phyloP scores from a whole-genome alignment of 2,797 vertebrate species.

The Syngnathus rostellatus region DNA sequence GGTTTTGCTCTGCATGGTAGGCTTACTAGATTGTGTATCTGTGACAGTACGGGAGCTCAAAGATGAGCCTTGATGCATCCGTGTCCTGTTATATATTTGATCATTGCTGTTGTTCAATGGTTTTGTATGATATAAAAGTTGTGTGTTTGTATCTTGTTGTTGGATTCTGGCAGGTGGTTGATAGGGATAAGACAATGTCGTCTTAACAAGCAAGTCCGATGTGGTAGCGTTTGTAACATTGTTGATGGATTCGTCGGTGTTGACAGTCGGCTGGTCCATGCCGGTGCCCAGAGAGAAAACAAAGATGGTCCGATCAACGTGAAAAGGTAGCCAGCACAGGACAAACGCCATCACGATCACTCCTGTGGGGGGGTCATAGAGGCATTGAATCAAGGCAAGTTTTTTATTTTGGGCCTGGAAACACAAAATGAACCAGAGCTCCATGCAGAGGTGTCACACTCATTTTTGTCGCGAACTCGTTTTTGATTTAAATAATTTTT shows the following conservation, averaged over 20 bases:
- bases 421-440: no score
- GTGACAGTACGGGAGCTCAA: not conserved
- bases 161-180: not conserved
- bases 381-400: not conserved
- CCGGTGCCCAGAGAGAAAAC: slow-evolving; percentile 39
- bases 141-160: not conserved
- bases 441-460: no score
- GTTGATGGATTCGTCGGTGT: not conserved
- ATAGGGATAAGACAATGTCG: not conserved
- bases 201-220: not conserved
- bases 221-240: not conserved
- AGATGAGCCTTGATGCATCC: not conserved
- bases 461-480: no score
- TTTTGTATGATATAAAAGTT: not conserved
- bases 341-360: slow-evolving; percentile 75
- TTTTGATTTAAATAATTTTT: no score
- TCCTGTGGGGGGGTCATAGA: slow-evolving; percentile 34
- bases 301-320: slow-evolving; percentile 73
- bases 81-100: not conserved
- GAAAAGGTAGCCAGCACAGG: slow-evolving; percentile 77
- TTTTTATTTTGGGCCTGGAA: no score
- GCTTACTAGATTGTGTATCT: no score
- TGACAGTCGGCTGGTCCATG: slow-evolving; percentile 13
- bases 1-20: no score
- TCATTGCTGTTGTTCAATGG: not conserved